Conservation (phyloP, 2,797 vertebrate species). For the Otus scops region DNA sequence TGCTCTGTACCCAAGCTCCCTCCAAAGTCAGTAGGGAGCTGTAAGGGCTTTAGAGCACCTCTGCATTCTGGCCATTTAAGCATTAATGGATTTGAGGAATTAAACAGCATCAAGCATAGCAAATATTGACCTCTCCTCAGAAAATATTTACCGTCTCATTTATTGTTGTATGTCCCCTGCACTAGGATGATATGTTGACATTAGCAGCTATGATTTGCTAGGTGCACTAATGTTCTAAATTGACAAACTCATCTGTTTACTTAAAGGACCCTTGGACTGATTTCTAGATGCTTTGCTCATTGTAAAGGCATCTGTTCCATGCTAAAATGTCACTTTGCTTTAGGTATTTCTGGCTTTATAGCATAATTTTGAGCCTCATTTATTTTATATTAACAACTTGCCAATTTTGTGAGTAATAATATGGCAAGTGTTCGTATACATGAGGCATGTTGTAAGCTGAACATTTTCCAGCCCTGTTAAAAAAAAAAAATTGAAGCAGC, state of each 20-base stretch:
- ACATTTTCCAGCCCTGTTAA: not conserved
- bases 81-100: constrained; percentile 57
- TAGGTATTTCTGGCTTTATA: constrained; percentile 28
- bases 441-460: not conserved
- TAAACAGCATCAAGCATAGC: constrained; percentile 41
- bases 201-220: constrained; percentile 41
- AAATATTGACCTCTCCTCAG: constrained; percentile 63
- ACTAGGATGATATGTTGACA: constrained; percentile 28
- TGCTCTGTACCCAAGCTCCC: not conserved
- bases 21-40: not conserved
- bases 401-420: constrained; percentile 21
- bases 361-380: constrained; percentile 27
- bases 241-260: constrained; percentile 43
- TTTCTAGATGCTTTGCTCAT: constrained; percentile 11
- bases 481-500: not conserved
- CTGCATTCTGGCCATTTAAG: constrained; percentile 1
- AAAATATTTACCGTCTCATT: constrained; percentile 62
- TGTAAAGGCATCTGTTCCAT: not conserved
- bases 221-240: constrained; percentile 31
- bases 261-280: constrained; percentile 1
- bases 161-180: constrained; percentile 18
- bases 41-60: not conserved
- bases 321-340: constrained; percentile 17
- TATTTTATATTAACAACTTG: constrained; percentile 37
- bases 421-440: not conserved